These are phyloP conservation scores for Schizothorax lantsangensis DNA, from an alignment of 2,797 vertebrate species.

Conservation along the genomic window DNA sequence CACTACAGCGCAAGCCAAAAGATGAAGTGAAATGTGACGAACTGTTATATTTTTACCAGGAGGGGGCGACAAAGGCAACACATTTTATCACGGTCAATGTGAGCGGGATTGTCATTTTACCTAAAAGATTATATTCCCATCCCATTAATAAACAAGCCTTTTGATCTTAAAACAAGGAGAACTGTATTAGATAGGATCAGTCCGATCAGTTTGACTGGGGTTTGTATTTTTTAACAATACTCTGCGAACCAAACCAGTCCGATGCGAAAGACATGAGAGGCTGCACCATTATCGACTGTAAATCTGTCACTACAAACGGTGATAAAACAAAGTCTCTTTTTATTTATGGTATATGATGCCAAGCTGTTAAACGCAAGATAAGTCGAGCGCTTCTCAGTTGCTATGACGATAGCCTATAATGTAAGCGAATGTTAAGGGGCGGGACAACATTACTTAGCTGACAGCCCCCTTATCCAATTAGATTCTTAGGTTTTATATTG, in stretches of 20 bases:
- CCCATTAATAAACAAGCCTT: background rate
- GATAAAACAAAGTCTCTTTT: background rate
- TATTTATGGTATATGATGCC: background rate
- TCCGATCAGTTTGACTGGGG: background rate
- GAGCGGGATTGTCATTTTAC: background rate
- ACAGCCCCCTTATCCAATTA: conserved; percentile 31
- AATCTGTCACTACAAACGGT: background rate
- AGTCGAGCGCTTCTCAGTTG: conserved; percentile 38
- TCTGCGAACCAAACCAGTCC: background rate
- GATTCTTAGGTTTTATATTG: background rate
- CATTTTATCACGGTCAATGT: background rate
- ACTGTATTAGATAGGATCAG: background rate
- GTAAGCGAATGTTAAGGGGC: background rate
- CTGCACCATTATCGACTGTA: background rate
- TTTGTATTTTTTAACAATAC: background rate
- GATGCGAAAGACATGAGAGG: background rate
- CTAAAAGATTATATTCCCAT: background rate
- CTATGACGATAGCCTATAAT: conserved; percentile 48
- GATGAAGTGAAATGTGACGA: background rate
- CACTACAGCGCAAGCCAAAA: background rate
- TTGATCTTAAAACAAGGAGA: background rate
- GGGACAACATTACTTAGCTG: background rate
- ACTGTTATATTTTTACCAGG: background rate
- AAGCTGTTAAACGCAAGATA: conserved; percentile 28
- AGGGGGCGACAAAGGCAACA: conserved; percentile 36